A percentile compares a stretch with the other conserved stretches of the same genome.
Evolutionary conservation across 2,888 invertebrate genomes (phyloP).

Genomic region (Digitonthophagus gazella): DNA sequence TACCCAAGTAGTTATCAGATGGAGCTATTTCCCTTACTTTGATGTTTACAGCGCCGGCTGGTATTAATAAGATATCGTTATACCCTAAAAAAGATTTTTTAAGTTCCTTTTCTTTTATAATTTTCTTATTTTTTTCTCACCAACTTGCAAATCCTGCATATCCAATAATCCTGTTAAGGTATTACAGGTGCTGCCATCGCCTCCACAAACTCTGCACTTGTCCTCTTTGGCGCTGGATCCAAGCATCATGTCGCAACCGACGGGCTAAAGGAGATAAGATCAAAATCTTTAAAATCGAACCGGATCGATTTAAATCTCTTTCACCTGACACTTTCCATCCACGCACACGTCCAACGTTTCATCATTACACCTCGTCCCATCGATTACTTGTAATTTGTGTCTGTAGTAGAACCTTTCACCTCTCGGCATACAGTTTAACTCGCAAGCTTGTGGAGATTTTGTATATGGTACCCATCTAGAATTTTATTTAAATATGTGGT

Average conservation of each 20-base stretch:
- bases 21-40: constrained; percentile 72
- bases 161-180: constrained; percentile 72
- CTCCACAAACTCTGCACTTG: constrained; percentile 89
- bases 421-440: constrained; percentile 92
- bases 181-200: constrained; percentile 84
- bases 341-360: constrained; percentile 91
- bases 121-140: constrained; percentile 50
- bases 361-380: constrained; percentile 81
- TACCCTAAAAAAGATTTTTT: constrained; percentile 64
- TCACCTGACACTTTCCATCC: constrained; percentile 87
- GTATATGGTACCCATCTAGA: constrained; percentile 84
- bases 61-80: constrained; percentile 87
- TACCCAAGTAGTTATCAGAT: constrained; percentile 89
- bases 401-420: constrained; percentile 90
- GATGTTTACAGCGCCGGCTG: constrained; percentile 91
- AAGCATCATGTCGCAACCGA: constrained; percentile 93
- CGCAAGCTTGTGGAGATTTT: constrained; percentile 86
- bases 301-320: neutral
- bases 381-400: constrained; percentile 74
- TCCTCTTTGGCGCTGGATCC: constrained; percentile 86
- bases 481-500: constrained; percentile 25
- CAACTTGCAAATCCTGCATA: constrained; percentile 69
- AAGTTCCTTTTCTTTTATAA: neutral
- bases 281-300: neutral
- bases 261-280: constrained; percentile 62